A percentile compares a stretch with the other conserved stretches of the same genome.
Evolutionary conservation across 2,888 invertebrate genomes (phyloP).

Genomic region (Drosophila mettleri): DNA sequence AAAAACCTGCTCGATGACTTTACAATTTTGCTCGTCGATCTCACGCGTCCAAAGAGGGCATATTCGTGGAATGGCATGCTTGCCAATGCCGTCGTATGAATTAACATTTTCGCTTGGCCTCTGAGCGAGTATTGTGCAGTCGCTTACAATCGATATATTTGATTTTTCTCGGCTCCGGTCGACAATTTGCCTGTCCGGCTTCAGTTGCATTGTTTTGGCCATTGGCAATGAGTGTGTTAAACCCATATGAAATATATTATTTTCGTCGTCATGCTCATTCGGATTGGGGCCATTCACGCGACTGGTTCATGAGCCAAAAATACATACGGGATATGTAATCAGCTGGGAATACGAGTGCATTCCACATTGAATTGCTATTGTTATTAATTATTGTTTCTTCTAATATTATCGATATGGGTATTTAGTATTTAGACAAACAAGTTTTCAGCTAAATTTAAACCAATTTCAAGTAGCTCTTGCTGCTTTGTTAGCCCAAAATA

Average conservation of each 20-base stretch:
- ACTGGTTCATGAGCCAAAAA: conserved; percentile 28
- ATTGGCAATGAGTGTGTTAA: conserved; percentile 33
- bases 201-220: conserved; percentile 22
- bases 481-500: not conserved
- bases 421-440: not conserved
- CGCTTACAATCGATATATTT: not conserved
- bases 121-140: not conserved
- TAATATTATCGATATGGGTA: not conserved
- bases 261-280: conserved; percentile 44
- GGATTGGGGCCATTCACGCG: conserved; percentile 32
- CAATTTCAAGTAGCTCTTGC: conserved; percentile 15
- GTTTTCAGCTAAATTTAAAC: conserved; percentile 33
- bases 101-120: too few relatives aligned
- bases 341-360: conserved; percentile 48
- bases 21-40: conserved; percentile 28
- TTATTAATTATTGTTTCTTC: conserved; percentile 26
- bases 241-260: conserved; percentile 31
- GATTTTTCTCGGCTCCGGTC: conserved; percentile 4
- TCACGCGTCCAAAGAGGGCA: not conserved
- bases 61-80: too few relatives aligned
- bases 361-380: conserved; percentile 22
- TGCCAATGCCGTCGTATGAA: too few relatives aligned
- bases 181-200: conserved; percentile 34
- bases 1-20: conserved; percentile 41
- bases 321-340: conserved; percentile 4